Conservation (phyloP, 2,888 invertebrate species). For the Cylloceria caligata region DNA sequence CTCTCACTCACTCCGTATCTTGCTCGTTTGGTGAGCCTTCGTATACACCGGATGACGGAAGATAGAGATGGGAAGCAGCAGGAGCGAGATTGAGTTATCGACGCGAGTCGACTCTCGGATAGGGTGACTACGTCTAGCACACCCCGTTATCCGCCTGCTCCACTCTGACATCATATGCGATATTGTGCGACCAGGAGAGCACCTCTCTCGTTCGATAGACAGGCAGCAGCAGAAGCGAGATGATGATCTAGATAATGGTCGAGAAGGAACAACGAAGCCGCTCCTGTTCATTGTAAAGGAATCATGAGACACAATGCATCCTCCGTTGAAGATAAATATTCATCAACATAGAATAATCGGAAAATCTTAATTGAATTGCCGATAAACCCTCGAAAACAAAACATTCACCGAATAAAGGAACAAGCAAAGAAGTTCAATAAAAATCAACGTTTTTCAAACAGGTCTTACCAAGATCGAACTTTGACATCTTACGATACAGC, state of each 20-base stretch:
- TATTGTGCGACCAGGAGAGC: conserved; percentile 71
- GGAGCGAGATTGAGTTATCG: conserved; percentile 76
- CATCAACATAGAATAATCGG: conserved; percentile 24
- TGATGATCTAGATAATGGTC: conserved; percentile 73
- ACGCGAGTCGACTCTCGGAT: conserved; percentile 72
- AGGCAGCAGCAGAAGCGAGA: conserved; percentile 33
- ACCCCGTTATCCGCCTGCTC: conserved; percentile 44
- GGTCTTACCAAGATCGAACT: background rate
- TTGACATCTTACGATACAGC: background rate
- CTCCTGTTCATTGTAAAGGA: conserved; percentile 17
- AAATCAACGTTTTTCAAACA: background rate
- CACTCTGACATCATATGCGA: conserved; percentile 78
- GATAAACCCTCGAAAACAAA: background rate
- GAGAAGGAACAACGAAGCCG: conserved; percentile 49
- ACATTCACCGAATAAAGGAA: background rate
- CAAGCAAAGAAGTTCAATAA: background rate
- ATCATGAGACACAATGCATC: conserved; percentile 37
- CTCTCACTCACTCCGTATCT: conserved; percentile 45
- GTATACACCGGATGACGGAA: conserved; percentile 46
- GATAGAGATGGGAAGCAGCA: conserved; percentile 66
- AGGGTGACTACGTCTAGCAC: conserved; percentile 55
- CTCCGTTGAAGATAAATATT: conserved; percentile 39
- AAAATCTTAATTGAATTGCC: background rate
- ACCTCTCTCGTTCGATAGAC: conserved; percentile 57
- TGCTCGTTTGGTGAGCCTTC: conserved; percentile 58